Conservation (phyloP, 2,113 vertebrate genomes). For the Pachyramphus minor region DNA sequence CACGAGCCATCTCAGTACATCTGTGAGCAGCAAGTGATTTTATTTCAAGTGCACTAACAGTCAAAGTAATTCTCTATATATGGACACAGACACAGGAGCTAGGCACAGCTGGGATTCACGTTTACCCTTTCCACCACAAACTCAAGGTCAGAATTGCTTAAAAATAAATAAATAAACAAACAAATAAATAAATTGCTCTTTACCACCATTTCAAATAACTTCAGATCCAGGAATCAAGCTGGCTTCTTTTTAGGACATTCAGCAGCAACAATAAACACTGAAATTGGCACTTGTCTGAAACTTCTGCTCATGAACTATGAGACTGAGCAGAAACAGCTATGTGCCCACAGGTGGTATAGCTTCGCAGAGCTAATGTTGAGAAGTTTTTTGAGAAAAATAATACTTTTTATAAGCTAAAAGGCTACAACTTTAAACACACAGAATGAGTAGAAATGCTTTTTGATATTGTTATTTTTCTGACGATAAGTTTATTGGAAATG, state of each 20-base stretch:
- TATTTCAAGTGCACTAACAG: not conserved
- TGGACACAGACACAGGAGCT: accelerated
- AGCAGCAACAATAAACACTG: not conserved
- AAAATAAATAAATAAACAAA: not conserved
- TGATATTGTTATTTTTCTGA: not conserved
- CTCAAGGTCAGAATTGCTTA: not conserved
- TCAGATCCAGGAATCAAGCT: not conserved
- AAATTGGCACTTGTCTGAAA: not conserved
- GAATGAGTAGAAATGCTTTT: not conserved
- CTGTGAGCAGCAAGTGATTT: not conserved
- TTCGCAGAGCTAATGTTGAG: not conserved
- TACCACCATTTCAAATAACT: not conserved
- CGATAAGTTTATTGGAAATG: not conserved
- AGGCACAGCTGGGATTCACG: not conserved
- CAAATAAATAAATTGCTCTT: not conserved
- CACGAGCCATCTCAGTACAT: not conserved
- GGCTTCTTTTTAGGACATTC: not conserved
- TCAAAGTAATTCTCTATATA: not conserved
- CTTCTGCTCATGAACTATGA: not conserved
- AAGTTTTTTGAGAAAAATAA: not conserved
- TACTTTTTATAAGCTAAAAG: not conserved
- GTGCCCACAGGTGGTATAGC: not conserved
- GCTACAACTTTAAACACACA: not conserved
- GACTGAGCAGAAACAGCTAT: not conserved
- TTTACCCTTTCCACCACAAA: not conserved